These are phyloP conservation scores for Alviniconcha strummeri DNA, from an alignment of 2,888 invertebrate species.

Conservation along the genomic window DNA sequence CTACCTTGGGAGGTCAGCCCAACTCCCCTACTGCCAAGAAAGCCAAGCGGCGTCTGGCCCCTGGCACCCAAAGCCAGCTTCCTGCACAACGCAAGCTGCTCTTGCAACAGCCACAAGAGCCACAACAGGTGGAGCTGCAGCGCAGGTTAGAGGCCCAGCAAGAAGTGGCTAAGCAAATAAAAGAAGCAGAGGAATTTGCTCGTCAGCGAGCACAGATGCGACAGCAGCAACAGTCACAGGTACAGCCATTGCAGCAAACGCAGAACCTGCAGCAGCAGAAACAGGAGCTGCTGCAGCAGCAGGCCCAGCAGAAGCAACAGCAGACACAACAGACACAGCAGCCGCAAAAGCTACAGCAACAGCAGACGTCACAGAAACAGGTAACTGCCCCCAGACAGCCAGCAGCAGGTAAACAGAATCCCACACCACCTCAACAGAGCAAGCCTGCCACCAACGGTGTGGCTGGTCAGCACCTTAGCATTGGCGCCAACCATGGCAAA, in stretches of 20 bases:
- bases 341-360: neutral
- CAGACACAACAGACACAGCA: slow-evolving; percentile 5
- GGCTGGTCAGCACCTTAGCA: slow-evolving; percentile 29
- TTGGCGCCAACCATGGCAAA: slow-evolving; percentile 23
- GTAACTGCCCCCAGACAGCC: slow-evolving; percentile 26
- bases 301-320: slow-evolving; percentile 34
- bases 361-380: slow-evolving; percentile 4
- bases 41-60: slow-evolving; percentile 41
- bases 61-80: slow-evolving; percentile 1
- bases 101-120: neutral
- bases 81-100: slow-evolving; percentile 9
- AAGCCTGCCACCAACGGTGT: slow-evolving; percentile 15
- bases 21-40: slow-evolving; percentile 36
- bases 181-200: slow-evolving; percentile 35
- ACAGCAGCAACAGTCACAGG: slow-evolving; percentile 35
- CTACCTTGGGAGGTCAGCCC: slow-evolving; percentile 19
- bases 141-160: slow-evolving; percentile 38
- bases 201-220: slow-evolving; percentile 29
- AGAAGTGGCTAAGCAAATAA: slow-evolving; percentile 42
- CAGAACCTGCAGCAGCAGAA: slow-evolving; percentile 34
- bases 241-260: slow-evolving; percentile 33
- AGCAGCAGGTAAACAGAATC: slow-evolving; percentile 13
- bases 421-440: neutral
- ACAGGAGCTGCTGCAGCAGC: slow-evolving; percentile 30
- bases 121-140: slow-evolving; percentile 41